These are phyloP conservation scores for Echeneis naucrates DNA, from an alignment of 2,797 vertebrate species.

Conservation along the genomic window DNA sequence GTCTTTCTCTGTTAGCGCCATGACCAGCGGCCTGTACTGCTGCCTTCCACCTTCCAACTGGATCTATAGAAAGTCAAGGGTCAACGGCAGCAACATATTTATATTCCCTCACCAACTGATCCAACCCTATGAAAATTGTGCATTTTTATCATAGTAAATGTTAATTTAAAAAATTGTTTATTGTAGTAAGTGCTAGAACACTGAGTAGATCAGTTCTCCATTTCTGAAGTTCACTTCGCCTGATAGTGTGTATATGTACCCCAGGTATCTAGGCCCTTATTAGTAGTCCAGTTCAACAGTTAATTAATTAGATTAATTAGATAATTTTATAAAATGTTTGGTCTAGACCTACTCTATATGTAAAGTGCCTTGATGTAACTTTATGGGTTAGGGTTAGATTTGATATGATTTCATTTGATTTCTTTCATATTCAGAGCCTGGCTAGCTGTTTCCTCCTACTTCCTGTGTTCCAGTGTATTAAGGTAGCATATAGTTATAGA, in stretches of 20 bases:
- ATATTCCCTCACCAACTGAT: not conserved
- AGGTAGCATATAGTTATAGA: not conserved
- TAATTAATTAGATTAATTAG: no score
- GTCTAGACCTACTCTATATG: no score
- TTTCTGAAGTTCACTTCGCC: not conserved
- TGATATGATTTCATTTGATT: no score
- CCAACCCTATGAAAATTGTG: not conserved
- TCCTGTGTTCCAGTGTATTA: not conserved
- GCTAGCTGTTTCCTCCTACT: not conserved
- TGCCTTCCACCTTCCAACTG: conserved; percentile 92
- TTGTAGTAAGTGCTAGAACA: no score
- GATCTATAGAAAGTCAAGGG: conserved; percentile 74
- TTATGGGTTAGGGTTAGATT: no score
- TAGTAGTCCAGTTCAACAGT: no score
- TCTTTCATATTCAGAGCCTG: not conserved
- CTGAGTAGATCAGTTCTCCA: not conserved
- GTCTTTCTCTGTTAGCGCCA: conserved; percentile 96
- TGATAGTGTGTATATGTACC: not conserved
- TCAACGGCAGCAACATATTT: not conserved
- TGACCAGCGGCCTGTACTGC: conserved; percentile 90
- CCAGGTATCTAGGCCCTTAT: no score
- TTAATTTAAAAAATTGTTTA: no score
- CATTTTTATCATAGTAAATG: no score
- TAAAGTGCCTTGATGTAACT: no score
- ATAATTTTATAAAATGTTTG: no score